Evolutionary conservation across 2,113 vertebrate genomes (phyloP), one percentile per base, ranked within the genome.

Genomic region (Pipa parva): DNA sequence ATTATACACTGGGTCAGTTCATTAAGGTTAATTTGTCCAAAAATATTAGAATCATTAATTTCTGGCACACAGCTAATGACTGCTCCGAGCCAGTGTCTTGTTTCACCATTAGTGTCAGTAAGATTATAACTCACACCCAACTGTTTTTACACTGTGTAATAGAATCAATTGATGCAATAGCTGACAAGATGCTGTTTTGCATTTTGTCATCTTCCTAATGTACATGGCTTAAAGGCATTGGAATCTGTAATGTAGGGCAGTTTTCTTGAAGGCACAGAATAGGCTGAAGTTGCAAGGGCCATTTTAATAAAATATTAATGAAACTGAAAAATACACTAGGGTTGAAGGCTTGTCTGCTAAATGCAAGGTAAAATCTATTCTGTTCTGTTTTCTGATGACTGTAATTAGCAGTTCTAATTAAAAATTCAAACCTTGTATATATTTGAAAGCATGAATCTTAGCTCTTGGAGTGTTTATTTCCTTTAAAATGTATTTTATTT

Each of bases 251-350:
- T 95, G 92, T 89, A 94, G 92, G 92, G 91, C 90, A 87, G 87
- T 89, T 91, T 92, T 93, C 83, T 91, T 88, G 91, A 89, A 90
- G 90, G 81, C 88, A 84, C 88, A 90, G 91, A 94, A 93, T 91
- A 95, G 88, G 95, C 94, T 97, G 94, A 95, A 93, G 92, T 92
- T 92, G 93, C 91, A 93, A 88, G 90, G 92, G 92, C 93, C 92
- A 98, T 97, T 98, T 95, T 92, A 94, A 98, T 99, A 91, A 97
- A 99, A 97, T 97, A 97, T 99, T 99, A 96, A 99, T 96, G 92
- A 89, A 92, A 93, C 91, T 94, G 94, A 97, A 97, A 97, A 95
- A 94, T 93, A 93, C 92, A 94, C 92, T 90, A 79, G 90, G 91
- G 91, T 92, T 89, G 88, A 94, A 92, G 90, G 88, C 89, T 90